Percentiles rank a stretch among this genome's conserved stretches.
Conservation (phyloP, 2,797 vertebrate genomes). For the Acanthis flammea region DNA sequence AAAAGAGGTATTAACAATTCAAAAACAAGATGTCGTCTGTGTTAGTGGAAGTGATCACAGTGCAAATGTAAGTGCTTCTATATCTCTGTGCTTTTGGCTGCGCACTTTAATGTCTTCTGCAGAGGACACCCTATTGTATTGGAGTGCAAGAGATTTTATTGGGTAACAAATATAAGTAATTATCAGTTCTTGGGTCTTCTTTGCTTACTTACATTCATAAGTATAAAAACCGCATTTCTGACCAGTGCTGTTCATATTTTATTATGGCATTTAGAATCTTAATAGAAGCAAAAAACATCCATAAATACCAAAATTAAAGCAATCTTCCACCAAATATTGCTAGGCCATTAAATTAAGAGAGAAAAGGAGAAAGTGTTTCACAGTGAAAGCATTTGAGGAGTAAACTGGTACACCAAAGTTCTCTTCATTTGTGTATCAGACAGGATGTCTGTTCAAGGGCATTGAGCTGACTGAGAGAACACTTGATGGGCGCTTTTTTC, state of each 20-base stretch:
- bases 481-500: not conserved
- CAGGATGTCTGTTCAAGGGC: not conserved
- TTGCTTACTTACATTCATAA: not conserved
- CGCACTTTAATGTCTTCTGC: not conserved
- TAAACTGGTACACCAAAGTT: not conserved
- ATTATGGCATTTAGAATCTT: not conserved
- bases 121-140: not conserved
- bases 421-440: not conserved
- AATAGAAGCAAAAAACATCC: not conserved
- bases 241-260: not conserved
- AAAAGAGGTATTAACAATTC: slow-evolving; percentile 87
- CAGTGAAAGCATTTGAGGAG: not conserved
- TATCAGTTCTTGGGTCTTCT: not conserved
- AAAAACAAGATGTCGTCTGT: slow-evolving; percentile 92
- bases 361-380: not conserved
- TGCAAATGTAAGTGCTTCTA: slow-evolving; percentile 90
- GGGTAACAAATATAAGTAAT: not conserved
- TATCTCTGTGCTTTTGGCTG: slow-evolving; percentile 1
- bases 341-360: not conserved
- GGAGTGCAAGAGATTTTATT: not conserved
- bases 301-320: not conserved
- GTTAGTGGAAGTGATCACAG: slow-evolving; percentile 79
- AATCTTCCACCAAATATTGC: not conserved
- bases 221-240: not conserved
- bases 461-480: not conserved